A percentile compares a stretch with the other conserved stretches of the same genome.
phyloP scores from a whole-genome alignment of 92 coral and sea anemone genomes.

The Parazoanthus swiftii region DNA sequence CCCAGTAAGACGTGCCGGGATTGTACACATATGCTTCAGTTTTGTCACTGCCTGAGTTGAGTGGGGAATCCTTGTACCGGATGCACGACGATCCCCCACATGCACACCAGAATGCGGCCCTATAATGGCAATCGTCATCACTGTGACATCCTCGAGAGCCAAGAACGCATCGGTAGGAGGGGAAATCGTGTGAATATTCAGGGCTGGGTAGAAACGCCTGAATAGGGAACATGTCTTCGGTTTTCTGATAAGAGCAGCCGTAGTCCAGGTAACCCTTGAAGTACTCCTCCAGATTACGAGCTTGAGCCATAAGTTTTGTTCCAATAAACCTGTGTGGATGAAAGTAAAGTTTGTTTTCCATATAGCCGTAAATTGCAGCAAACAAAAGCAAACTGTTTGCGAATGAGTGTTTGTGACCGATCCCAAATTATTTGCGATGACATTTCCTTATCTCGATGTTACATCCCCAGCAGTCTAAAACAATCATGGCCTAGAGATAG shows the following conservation, averaged over 20 bases:
- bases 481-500: too few species aligned
- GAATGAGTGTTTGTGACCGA: too few species aligned
- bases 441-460: too few species aligned
- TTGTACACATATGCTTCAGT: conserved; percentile 28
- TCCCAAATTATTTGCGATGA: too few species aligned
- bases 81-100: conserved; percentile 32
- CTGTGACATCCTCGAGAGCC: conserved; percentile 36
- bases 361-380: too few species aligned
- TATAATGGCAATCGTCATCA: conserved; percentile 44
- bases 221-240: background rate
- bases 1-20: background rate
- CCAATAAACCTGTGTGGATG: conserved; percentile 24
- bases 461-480: too few species aligned
- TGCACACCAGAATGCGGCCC: conserved; percentile 22
- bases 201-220: conserved; percentile 27
- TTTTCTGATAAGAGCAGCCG: conserved; percentile 27
- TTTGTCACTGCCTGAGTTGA: conserved; percentile 19
- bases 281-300: conserved; percentile 50
- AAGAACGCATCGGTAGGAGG: conserved; percentile 41
- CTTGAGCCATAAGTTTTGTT: conserved; percentile 27
- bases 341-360: background rate
- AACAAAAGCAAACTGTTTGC: too few species aligned
- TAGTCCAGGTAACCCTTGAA: conserved; percentile 51
- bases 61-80: conserved; percentile 33
- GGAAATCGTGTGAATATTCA: conserved; percentile 5